Evolutionary conservation across 2,113 vertebrate genomes (phyloP).

Genomic region (Sarotherodon lohbergeri): DNA sequence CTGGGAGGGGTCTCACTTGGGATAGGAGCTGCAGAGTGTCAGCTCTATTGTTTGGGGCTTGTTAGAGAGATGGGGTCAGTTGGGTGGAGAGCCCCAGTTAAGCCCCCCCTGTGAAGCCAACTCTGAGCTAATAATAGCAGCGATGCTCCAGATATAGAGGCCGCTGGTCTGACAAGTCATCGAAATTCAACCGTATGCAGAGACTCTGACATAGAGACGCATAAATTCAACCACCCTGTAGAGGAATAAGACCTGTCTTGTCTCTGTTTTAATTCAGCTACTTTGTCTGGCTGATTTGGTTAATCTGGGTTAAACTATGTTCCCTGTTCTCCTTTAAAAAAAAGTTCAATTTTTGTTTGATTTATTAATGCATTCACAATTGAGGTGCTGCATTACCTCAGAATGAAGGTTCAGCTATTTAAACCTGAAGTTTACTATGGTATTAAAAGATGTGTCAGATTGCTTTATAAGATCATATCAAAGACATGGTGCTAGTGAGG

Average conservation of each 20-base stretch:
- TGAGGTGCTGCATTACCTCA: neutral
- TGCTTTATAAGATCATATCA: neutral
- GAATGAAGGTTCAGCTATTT: neutral
- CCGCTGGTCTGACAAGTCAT: constrained; percentile 28
- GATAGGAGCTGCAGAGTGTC: neutral
- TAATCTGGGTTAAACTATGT: neutral
- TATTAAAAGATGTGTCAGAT: neutral
- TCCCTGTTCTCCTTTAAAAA: neutral
- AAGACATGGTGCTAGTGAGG: neutral
- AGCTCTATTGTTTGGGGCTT: constrained; percentile 24
- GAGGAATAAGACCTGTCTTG: neutral
- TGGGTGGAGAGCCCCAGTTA: constrained; percentile 23
- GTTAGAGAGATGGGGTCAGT: constrained; percentile 8
- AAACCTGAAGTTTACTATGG: neutral
- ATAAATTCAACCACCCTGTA: neutral
- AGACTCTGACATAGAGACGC: neutral
- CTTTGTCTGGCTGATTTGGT: neutral
- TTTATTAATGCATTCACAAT: neutral
- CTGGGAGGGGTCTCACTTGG: neutral
- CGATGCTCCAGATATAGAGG: constrained; percentile 32
- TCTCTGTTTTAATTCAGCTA: neutral
- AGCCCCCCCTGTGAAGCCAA: constrained; percentile 20
- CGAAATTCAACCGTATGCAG: constrained; percentile 11
- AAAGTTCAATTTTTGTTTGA: neutral
- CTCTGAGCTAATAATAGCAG: constrained; percentile 53